Base-by-base conservation (phyloP, 2,113 vertebrate genomes). In the Corvus cornix region DNA sequence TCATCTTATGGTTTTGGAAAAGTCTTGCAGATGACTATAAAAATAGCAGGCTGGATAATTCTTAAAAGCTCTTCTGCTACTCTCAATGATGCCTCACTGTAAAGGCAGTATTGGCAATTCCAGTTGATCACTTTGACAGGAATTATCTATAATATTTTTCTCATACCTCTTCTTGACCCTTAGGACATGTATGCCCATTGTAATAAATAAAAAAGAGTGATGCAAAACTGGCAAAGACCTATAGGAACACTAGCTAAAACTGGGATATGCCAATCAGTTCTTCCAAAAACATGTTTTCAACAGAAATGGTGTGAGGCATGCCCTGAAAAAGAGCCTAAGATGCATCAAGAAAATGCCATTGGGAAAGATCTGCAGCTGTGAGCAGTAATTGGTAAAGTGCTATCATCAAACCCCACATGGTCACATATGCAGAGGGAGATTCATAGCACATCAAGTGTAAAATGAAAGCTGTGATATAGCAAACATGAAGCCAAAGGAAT, bases 351-450 rank as follows among this genome's bases (percentile, higher is more conserved):
- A 91, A 91, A 95, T 93, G 87, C 85, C 91, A 88, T 41, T 95
- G 93, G 92, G 81, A 72, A 93, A 95, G 89, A 93, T 94, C 79
- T 97, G 92, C 96, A 97, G 96, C 95, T 96, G 89, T 95, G 93
- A 97, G 84, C 82, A 82, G 84, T 97, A 97, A 97, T 95, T 97
- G 94, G 81, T 56, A 78, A 95, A 97, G 90, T 93, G 95, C 84
- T 97, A 90, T 97, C 89, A 96, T 94, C 92, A 95, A 95, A 81
- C 66, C 81, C 94, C 95, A 91, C 94, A 94, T 79, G 90, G 87
- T 74, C 92, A 94, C 95, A 96, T 91, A 90, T 89, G 82, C 91
- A 95, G 90, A 84, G 87, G 75, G 79, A 95, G 84, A 94, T 92
- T 95, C 81, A 60, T 27, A 82, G 84, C 91, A 70, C 55, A 90